These are phyloP conservation scores for Cataglyphis altisquamis DNA, from an alignment of 2,888 invertebrate species.

Conservation along the genomic window DNA sequence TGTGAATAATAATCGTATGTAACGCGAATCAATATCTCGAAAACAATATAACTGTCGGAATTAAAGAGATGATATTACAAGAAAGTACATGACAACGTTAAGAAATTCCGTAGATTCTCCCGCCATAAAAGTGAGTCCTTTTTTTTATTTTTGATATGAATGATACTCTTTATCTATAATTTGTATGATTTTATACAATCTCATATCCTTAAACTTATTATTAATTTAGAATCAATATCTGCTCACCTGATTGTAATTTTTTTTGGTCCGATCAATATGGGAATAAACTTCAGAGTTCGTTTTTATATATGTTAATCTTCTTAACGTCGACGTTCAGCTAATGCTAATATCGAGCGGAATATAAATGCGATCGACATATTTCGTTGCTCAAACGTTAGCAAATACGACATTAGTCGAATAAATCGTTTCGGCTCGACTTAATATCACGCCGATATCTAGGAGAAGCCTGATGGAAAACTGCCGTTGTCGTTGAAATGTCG, in stretches of 20 bases:
- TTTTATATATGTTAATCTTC: constrained; percentile 60
- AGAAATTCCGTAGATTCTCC: background rate
- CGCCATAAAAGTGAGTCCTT: background rate
- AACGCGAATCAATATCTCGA: background rate
- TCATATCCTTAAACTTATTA: background rate
- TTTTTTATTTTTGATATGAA: background rate
- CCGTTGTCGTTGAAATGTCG: constrained; percentile 61
- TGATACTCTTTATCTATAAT: background rate
- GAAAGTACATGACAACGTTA: background rate
- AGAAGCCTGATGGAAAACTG: constrained; percentile 20
- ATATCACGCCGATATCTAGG: constrained; percentile 51
- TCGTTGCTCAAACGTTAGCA: constrained; percentile 35
- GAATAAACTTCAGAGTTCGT: background rate
- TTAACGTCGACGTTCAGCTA: constrained; percentile 54
- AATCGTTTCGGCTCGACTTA: constrained; percentile 50
- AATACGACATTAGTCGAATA: constrained; percentile 48
- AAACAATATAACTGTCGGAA: background rate
- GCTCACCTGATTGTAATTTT: background rate
- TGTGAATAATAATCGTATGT: too few species aligned
- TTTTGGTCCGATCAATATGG: background rate
- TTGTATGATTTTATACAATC: background rate
- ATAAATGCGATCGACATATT: constrained; percentile 52
- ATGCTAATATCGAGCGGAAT: constrained; percentile 50
- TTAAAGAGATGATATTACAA: background rate
- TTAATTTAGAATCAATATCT: background rate